Evolutionary conservation across 2,113 vertebrate species (phyloP), one percentile per base, ranked within the genome.

Genomic region (Dromaius novaehollandiae): DNA sequence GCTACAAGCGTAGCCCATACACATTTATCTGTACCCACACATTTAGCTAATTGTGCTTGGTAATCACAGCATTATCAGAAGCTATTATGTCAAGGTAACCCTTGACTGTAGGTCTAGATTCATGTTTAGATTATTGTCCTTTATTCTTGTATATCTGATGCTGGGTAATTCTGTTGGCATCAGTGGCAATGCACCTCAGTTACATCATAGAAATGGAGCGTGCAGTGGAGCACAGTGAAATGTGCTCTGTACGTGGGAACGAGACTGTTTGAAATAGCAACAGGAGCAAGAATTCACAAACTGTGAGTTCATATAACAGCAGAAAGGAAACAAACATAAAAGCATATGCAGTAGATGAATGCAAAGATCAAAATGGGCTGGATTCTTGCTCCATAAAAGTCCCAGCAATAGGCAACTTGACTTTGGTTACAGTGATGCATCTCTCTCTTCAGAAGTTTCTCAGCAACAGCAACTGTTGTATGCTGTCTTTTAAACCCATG

Each of bases 401-500:
- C 69, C 24, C 9, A 77, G 71, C 71, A 66, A 94, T 81, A 28
- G 83, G 48, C 71, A 78, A 58, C 89, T 94, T 90, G 78, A 84
- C 88, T 97, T 93, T 79, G 42, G 18, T 53, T 90, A 5, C 36
- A n/a, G 34, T 90, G 82, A 91, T 83, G 94, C 76, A 86, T 68
- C 14, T 91, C 46, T 93, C 46, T 94, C 71, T 91, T 95, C 56
- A 79, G 90, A 95, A 91, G 85, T 86, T 94, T 94, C 82, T 91
- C 82, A 86, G 90, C 64, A 93, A 42, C 2, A 20, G 7, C 65
- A 82, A 95, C 71, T 82, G 88, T 78, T 94, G n/a, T 71, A 60
- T 60, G 76, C 68, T 81, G 71, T 60, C 71, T 95, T 95, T 93
- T 91, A 96, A 97, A 65, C 30, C 69, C 79, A 83, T 88, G 58